Percentiles rank a stretch among this genome's conserved stretches.
Evolutionary conservation across 2,888 invertebrate species (phyloP).

Genomic region (Latrodectus elegans): DNA sequence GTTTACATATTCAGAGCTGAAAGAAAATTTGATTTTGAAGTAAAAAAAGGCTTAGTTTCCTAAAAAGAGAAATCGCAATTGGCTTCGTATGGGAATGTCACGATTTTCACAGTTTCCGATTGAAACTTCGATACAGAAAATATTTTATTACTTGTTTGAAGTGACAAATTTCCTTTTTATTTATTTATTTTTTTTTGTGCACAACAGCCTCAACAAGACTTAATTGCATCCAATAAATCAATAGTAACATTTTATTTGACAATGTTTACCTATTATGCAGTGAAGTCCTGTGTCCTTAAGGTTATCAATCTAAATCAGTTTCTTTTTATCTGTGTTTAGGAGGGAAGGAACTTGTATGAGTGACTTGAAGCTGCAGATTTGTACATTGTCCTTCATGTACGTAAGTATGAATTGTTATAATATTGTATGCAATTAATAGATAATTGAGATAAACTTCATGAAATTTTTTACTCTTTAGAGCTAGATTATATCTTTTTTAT

Average conservation of each 20-base stretch:
- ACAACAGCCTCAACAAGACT: slow-evolving; percentile 26
- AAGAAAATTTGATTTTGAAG: slow-evolving; percentile 14
- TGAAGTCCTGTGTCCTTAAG: background rate
- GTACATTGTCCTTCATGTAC: no score
- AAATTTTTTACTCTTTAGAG: no score
- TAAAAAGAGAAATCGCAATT: slow-evolving; percentile 34
- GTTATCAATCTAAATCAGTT: no score
- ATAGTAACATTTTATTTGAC: slow-evolving; percentile 25
- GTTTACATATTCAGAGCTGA: slow-evolving; percentile 14
- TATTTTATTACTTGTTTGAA: slow-evolving; percentile 42
- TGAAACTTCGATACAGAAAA: slow-evolving; percentile 35
- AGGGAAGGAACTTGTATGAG: no score
- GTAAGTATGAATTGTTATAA: no score
- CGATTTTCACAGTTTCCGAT: slow-evolving; percentile 37
- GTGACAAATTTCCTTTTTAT: no score
- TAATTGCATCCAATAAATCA: slow-evolving; percentile 63
- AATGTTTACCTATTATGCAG: slow-evolving; percentile 5
- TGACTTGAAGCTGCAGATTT: no score
- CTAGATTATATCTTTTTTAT: no score
- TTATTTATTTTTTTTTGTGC: background rate
- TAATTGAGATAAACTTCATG: no score
- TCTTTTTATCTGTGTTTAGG: no score
- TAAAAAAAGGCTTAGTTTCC: slow-evolving; percentile 13
- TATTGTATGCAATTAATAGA: no score
- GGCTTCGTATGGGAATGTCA: slow-evolving; percentile 56